Percentiles rank a stretch among this genome's conserved stretches.
phyloP scores from a whole-genome alignment of 2,797 vertebrate species.

The Pipistrellus pipistrellus region DNA sequence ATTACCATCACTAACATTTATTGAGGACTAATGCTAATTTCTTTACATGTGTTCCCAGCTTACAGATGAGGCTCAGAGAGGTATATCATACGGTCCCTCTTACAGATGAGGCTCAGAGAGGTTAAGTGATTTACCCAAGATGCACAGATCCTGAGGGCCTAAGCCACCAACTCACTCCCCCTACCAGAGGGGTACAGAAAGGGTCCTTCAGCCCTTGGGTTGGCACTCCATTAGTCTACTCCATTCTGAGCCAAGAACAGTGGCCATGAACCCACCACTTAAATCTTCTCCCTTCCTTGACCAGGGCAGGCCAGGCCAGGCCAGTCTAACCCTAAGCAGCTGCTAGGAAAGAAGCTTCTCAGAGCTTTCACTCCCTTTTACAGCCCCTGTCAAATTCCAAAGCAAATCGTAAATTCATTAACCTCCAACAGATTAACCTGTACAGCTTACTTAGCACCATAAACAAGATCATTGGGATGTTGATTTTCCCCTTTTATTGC shows the following conservation, averaged over 20 bases:
- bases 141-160: not conserved
- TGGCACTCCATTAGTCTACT: not conserved
- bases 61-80: not conserved
- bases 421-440: constrained; percentile 94
- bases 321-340: constrained; percentile 61
- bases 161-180: not conserved
- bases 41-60: not conserved
- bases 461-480: constrained; percentile 96
- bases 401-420: constrained; percentile 99
- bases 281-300: constrained; percentile 88
- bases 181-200: not conserved
- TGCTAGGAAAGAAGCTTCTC: constrained; percentile 84
- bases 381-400: constrained; percentile 93
- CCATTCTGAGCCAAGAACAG: constrained; percentile 76
- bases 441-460: constrained; percentile 96
- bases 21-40: constrained; percentile 19
- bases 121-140: constrained; percentile 11
- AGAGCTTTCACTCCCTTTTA: constrained; percentile 96
- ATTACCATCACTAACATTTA: not conserved
- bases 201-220: not conserved
- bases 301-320: not conserved
- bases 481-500: constrained; percentile 91
- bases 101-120: not conserved
- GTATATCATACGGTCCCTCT: not conserved
- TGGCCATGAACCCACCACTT: constrained; percentile 93